Base-by-base conservation (phyloP, 2,113 vertebrate genomes). In the Muntiacus reevesi region DNA sequence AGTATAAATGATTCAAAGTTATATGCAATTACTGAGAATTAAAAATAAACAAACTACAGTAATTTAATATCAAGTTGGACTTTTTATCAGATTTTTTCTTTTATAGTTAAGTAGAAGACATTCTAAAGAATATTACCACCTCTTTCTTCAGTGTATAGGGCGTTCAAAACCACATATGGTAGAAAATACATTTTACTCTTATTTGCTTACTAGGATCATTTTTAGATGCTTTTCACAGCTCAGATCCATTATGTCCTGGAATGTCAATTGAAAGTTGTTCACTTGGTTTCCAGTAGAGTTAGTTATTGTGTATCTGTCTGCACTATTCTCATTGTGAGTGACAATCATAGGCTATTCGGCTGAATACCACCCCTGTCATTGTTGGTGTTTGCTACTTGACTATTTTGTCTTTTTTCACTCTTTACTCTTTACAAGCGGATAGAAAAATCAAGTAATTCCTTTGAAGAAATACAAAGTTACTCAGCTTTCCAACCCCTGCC, bases 361-460 rank as follows among this genome's bases (percentile, higher is more conserved):
- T 97, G 96, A 99, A 98, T 81, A 95, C 87, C 97, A 97, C 59
- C 96, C 82, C 81, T 97, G 94, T 96, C 98, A 92, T 98, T 97
- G 91, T 97, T 98, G 97, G 91, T 12, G 50, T 98, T 98, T 98
- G 94, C 91, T 97, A 57, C 88, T 95, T 92, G 89, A 97, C 40
- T 23, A 94, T 89, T 98, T 97, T 97, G 62, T 94, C 95, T 98
- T 96, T 97, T 90, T 93, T 90, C 83, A 95, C 98, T 95, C 98
- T 94, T 97, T 92, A 59, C 79, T 98, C 92, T 98, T 98, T 98
- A 98, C 93, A 98, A 96, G 97, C 25, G 78, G 95, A 97, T 98
- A 98, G 98, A 97, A 98, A 98, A 98, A 90, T 97, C 88, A 50
- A 43, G 84, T 97, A 96, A 98, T 96, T 98, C 98, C 96, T 98